Conservation (phyloP, 2,113 vertebrate species). For the Rhinoderma darwinii region DNA sequence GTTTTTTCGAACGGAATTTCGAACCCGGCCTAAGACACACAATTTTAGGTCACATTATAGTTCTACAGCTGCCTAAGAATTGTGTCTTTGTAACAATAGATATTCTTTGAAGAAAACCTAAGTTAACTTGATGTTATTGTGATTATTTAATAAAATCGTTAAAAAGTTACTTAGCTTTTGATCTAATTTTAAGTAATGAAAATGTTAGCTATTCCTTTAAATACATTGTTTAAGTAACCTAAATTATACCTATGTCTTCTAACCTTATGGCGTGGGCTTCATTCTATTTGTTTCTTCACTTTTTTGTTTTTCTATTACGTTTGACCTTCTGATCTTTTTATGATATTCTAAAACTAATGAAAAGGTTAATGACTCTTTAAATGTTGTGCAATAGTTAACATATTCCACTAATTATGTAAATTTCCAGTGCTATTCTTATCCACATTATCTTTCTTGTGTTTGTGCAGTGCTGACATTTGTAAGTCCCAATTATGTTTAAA, state of each 20-base stretch:
- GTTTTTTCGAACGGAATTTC: too few relatives aligned
- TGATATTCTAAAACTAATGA: conserved; percentile 22
- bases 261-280: conserved; percentile 1
- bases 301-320: conserved; percentile 31
- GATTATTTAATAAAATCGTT: too few relatives aligned
- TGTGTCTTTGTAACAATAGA: too few relatives aligned
- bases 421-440: not conserved
- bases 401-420: conserved; percentile 37
- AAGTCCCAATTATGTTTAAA: conserved; percentile 25
- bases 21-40: too few relatives aligned
- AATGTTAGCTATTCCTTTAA: too few relatives aligned
- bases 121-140: too few relatives aligned
- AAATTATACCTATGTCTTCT: not conserved
- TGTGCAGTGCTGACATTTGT: conserved; percentile 44
- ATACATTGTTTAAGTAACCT: too few relatives aligned
- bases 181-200: too few relatives aligned
- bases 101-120: too few relatives aligned
- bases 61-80: too few relatives aligned
- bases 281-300: not conserved
- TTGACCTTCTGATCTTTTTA: conserved; percentile 26
- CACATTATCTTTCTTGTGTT: conserved; percentile 27
- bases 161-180: too few relatives aligned
- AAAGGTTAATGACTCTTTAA: conserved; percentile 27
- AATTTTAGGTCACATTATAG: too few relatives aligned
- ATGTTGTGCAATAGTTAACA: conserved; percentile 27